phyloP scores from a whole-genome alignment of 2,888 invertebrate genomes.

The Ormyrus pomaceus region DNA sequence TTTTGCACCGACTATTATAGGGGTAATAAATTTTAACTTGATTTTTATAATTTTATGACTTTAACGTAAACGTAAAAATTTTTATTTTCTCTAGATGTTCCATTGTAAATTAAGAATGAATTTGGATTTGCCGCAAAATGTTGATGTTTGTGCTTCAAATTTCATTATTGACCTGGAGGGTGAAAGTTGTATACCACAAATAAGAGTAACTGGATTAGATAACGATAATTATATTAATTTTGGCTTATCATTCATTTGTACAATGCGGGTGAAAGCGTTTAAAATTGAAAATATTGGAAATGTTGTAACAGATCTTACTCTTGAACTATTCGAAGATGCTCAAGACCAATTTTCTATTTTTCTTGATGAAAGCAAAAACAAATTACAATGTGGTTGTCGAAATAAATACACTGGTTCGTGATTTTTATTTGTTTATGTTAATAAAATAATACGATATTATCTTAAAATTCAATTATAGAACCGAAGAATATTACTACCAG shows the following conservation, averaged over 20 bases:
- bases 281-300: conserved; percentile 73
- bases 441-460: neutral
- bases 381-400: neutral
- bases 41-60: no score
- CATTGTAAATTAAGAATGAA: conserved; percentile 62
- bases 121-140: conserved; percentile 63
- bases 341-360: conserved; percentile 54
- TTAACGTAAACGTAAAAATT: no score
- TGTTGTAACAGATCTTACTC: conserved; percentile 72
- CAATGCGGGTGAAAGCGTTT: conserved; percentile 61
- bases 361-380: neutral
- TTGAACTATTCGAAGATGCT: conserved; percentile 69
- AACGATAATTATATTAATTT: conserved; percentile 67
- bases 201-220: conserved; percentile 62
- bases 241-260: conserved; percentile 69
- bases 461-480: conserved; percentile 10
- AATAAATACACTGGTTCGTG: conserved; percentile 1
- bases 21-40: conserved; percentile 64
- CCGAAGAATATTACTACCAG: neutral
- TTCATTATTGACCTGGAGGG: conserved; percentile 70
- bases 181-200: conserved; percentile 75
- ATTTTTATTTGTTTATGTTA: neutral
- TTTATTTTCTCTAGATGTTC: no score
- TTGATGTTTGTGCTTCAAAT: conserved; percentile 54
- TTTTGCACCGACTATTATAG: conserved; percentile 74